These are phyloP conservation scores for Panthera uncia DNA, from an alignment of 2,113 vertebrate species.

Conservation along the genomic window DNA sequence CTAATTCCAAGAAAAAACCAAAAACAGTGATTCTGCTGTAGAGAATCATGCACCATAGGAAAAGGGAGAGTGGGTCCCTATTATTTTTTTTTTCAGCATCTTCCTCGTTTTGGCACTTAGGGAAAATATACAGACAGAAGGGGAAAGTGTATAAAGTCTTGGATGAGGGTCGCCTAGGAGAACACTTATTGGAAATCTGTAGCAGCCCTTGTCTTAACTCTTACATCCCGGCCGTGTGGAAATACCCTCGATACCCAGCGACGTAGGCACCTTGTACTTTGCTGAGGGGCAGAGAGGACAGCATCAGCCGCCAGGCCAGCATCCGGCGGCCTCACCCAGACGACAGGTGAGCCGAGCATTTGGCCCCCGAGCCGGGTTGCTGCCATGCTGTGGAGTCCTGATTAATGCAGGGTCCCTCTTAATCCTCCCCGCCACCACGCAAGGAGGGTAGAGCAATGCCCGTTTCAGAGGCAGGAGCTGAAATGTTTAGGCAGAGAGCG, in stretches of 20 bases:
- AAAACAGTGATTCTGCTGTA: not conserved
- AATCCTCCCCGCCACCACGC: not conserved
- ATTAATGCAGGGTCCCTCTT: not conserved
- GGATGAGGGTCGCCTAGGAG: not conserved
- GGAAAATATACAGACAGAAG: not conserved
- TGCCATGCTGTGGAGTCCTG: not conserved
- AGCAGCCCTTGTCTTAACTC: not conserved
- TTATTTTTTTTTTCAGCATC: not conserved
- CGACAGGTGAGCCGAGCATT: not conserved
- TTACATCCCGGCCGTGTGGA: not conserved
- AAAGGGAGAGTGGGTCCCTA: not conserved
- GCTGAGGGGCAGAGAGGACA: not conserved
- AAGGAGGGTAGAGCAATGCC: not conserved
- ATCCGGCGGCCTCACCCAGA: not conserved
- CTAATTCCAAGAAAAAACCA: not conserved
- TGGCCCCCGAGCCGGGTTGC: rapidly evolving
- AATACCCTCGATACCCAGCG: not conserved
- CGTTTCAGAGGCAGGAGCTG: not conserved
- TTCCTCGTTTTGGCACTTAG: not conserved
- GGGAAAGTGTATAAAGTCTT: not conserved
- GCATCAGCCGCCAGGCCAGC: not conserved
- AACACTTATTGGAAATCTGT: not conserved
- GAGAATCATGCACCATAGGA: not conserved
- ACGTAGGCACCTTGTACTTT: rapidly evolving
- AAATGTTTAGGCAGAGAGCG: not conserved